A percentile compares a stretch with the other conserved stretches of the same genome.
These are phyloP conservation scores for Liasis olivaceus DNA, from an alignment of 2,797 vertebrate species.

Conservation along the genomic window DNA sequence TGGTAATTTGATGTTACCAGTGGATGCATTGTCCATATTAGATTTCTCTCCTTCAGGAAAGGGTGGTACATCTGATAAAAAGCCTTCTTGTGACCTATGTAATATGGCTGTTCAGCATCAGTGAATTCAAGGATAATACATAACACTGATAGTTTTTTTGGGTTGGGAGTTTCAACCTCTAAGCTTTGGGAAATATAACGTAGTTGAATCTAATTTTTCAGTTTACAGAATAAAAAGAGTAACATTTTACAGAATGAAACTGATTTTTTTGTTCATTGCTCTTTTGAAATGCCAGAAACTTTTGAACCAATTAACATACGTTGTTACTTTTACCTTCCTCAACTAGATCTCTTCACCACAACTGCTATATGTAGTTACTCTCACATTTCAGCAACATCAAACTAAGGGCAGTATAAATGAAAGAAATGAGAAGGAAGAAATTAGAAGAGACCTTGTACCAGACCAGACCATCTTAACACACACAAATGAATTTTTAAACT, in stretches of 20 bases:
- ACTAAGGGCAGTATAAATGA: not conserved
- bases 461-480: not conserved
- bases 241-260: not conserved
- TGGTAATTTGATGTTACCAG: not conserved
- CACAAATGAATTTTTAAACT: slow-evolving; percentile 45
- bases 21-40: not conserved
- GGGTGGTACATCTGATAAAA: not conserved
- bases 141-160: not conserved
- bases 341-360: not conserved
- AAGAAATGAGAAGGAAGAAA: not conserved
- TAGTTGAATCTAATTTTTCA: not conserved
- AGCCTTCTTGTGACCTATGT: not conserved
- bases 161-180: not conserved
- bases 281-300: not conserved
- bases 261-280: not conserved
- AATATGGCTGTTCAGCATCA: not conserved
- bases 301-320: not conserved
- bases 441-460: not conserved
- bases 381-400: not conserved
- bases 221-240: not conserved
- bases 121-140: not conserved
- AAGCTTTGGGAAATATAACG: not conserved
- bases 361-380: not conserved
- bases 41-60: not conserved
- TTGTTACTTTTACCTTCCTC: not conserved